Conservation (phyloP, 2,888 invertebrate species). For the Autographa gamma region DNA sequence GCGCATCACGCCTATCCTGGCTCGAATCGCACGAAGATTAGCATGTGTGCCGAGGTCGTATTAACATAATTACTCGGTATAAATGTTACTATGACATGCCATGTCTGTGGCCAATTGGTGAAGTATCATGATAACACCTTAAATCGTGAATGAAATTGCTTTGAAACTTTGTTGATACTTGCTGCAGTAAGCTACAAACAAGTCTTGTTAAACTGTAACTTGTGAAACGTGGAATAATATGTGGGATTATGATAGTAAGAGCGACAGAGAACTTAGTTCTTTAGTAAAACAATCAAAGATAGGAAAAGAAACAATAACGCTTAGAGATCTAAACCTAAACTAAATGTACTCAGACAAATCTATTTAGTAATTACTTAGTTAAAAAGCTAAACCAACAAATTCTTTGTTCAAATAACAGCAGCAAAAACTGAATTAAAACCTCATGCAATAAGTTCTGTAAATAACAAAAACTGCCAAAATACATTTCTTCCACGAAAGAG, state of each 20-base stretch:
- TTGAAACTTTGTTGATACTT: not conserved
- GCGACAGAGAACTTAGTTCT: too few species aligned
- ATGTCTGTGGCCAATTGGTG: slow-evolving; percentile 48
- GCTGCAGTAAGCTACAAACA: too few species aligned
- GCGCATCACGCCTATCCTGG: slow-evolving; percentile 38
- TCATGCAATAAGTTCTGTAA: slow-evolving; percentile 17
- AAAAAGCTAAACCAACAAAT: not conserved
- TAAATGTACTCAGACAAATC: not conserved
- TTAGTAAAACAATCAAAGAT: too few species aligned
- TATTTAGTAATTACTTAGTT: not conserved
- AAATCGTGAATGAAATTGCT: slow-evolving; percentile 8
- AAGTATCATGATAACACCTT: slow-evolving; percentile 33
- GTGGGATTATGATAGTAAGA: too few species aligned
- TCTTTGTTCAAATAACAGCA: slow-evolving; percentile 11
- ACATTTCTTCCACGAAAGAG: slow-evolving; percentile 10
- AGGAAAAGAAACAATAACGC: too few species aligned
- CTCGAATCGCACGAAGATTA: slow-evolving; percentile 51
- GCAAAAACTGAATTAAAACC: slow-evolving; percentile 17
- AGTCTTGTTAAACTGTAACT: too few species aligned
- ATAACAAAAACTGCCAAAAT: slow-evolving; percentile 24
- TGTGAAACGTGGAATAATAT: too few species aligned
- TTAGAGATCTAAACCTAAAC: not conserved
- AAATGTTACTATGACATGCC: slow-evolving; percentile 52
- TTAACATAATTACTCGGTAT: slow-evolving; percentile 53
- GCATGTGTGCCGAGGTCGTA: slow-evolving; percentile 43